Base-by-base conservation (phyloP, 1,140 invertebrate genomes). In the Oncopeltus fasciatus region DNA sequence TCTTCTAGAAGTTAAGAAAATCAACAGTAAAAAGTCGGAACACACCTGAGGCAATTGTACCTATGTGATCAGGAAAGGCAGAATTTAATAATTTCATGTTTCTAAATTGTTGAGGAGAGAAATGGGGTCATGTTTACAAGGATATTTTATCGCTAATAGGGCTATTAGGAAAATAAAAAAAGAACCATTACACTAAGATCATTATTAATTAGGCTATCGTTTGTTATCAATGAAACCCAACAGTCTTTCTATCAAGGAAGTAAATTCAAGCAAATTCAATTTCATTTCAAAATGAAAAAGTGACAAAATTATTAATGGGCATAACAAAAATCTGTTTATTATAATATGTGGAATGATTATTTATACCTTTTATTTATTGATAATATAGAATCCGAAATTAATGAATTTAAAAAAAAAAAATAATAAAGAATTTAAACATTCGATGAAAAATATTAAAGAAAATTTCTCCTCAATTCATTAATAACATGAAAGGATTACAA, bases 101-200 rank as follows among this genome's bases (percentile, higher is more conserved):
- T n/a, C n/a, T n/a, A n/a, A n/a, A n/a, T n/a, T n/a, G n/a, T n/a
- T 38, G 31, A 14, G 5, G 14, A 5, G 5, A 38, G 49, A 53
- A 53, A 53, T 53, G 49, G 49, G 49, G 49, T 53, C 49, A 53
- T 53, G 49, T 53, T 53, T 21, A 18, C 21, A 12, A 27, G 26
- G 49, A 53, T 27, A 2, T 24, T 53, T 53, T 53, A 53, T 53
- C 49, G 14, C 49, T 12, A 53, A 38, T 38, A 38, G 49, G 26
- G 49, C 24, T 27, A 24, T 53, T 53, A 53, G 26, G 49, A 27
- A 18, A 53, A 53, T 24, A 53, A 21, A 2, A 53, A 26, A 53
- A 24, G 26, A 53, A 49, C n/a, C n/a, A 53, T 24, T 24, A 24
- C 26, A 27, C 26, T 24, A 9, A 27, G 24, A 38, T 38, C 31